Evolutionary conservation across 2,797 vertebrate species (phyloP), one percentile per base, ranked within the genome.

Genomic region (Megaceryle alcyon): DNA sequence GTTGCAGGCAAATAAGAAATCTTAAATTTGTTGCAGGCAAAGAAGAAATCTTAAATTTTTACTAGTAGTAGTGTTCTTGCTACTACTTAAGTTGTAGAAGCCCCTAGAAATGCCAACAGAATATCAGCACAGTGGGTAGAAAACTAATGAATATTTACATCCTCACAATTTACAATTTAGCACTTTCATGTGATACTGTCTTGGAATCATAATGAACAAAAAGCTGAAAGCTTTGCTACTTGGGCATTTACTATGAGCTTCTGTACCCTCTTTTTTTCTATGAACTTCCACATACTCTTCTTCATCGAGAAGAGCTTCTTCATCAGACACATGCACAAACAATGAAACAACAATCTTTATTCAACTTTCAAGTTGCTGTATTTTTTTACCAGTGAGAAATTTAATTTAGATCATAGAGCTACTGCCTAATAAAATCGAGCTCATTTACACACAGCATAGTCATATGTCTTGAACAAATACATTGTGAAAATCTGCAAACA

Each of bases 401-500:
- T 75, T 10, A 84, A 57, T 94, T 80, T 71, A 80, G 70, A 77
- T 18, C 49, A 68, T 64, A 60, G 41, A 68, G 37, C 21, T 79
- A 71, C 65, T 85, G 33, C 71, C 33, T 89, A 76, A 82, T 70
- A 88, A 86, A 93, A 90, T 26, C 66, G 57, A 93, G 75, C 29
- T 90, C 56, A 77, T n/a, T 33, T 33, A 33, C 14, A 78, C 57
- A 48, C 76, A 90, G 51, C 63, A 53, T 19, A 54, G 59, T 69
- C 56, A 79, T 31, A 61, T 65, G 17, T 39, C 76, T 87, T 83
- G 82, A 80, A 86, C 14, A 94, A 93, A 69, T 23, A 86, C 1
- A 3, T 75, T 65, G 19, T 71, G 79, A 71, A 92, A 92, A 96
- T 87, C 17, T 2, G 2, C 59, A 68, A 77, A 86, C 23, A 80